Percentiles rank a stretch among this genome's conserved stretches.
phyloP scores from a whole-genome alignment of 2,797 vertebrate genomes.

The Hirundo rustica region DNA sequence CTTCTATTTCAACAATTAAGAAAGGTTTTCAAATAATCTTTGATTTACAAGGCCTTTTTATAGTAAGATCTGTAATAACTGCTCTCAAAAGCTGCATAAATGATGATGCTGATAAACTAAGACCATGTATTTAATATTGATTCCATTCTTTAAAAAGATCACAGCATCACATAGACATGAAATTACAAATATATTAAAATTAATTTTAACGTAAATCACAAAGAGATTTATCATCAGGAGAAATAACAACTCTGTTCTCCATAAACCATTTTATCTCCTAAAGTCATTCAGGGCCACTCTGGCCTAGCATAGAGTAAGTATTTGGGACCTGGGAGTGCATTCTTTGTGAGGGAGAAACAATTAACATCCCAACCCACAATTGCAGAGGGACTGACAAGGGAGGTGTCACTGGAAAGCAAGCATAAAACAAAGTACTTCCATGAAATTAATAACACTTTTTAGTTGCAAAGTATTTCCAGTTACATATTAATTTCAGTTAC shows the following conservation, averaged over 20 bases:
- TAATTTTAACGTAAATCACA: neutral
- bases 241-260: neutral
- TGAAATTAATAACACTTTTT: neutral
- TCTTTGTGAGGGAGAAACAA: accelerated
- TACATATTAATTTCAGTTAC: neutral
- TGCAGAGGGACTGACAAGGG: neutral
- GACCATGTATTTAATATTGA: neutral
- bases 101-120: neutral
- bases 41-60: neutral
- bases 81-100: neutral
- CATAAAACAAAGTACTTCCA: neutral
- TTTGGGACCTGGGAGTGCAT: accelerated
- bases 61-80: neutral
- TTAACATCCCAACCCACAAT: too few relatives aligned
- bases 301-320: neutral
- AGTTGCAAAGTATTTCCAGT: neutral
- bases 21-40: neutral
- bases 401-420: neutral
- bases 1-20: neutral
- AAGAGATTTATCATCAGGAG: neutral
- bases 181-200: neutral
- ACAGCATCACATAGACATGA: neutral
- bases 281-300: neutral
- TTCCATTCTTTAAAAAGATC: neutral
- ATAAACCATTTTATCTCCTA: neutral